phyloP scores from a whole-genome alignment of 2,888 invertebrate genomes.

The Habrosyne pyritoides region DNA sequence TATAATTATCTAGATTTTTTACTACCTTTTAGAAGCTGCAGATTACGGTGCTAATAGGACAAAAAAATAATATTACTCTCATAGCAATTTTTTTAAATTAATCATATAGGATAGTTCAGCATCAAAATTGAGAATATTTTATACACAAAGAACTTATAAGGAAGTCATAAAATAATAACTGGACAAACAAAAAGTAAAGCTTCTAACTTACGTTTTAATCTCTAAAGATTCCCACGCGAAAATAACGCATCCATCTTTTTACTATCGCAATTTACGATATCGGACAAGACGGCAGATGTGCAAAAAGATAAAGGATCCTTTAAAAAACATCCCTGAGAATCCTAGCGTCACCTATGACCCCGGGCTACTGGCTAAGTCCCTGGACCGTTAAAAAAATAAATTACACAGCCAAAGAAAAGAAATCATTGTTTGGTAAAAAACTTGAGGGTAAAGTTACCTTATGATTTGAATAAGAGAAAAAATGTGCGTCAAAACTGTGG shows the following conservation, averaged over 20 bases:
- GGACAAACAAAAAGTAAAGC: conserved; percentile 7
- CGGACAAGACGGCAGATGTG: conserved; percentile 66
- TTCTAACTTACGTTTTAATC: neutral
- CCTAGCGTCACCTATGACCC: conserved; percentile 79
- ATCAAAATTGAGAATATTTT: too few species aligned
- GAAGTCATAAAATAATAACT: too few species aligned
- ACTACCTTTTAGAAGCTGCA: neutral
- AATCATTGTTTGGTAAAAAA: conserved; percentile 76
- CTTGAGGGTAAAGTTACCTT: conserved; percentile 68
- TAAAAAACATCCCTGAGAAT: conserved; percentile 74
- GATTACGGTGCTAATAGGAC: too few species aligned
- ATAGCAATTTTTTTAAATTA: too few species aligned
- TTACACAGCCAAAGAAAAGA: conserved; percentile 66
- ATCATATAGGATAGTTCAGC: too few species aligned
- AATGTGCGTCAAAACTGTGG: conserved; percentile 43
- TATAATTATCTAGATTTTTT: neutral
- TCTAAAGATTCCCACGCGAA: conserved; percentile 48
- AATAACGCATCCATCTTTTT: conserved; percentile 38
- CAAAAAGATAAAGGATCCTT: conserved; percentile 60
- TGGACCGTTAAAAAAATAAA: conserved; percentile 77
- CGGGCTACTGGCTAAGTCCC: conserved; percentile 55
- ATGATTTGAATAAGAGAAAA: conserved; percentile 76
- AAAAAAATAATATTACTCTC: too few species aligned
- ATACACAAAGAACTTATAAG: too few species aligned
- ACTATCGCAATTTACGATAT: conserved; percentile 24